phyloP scores from a whole-genome alignment of 1,140 invertebrate genomes.

The Orussus abietinus region DNA sequence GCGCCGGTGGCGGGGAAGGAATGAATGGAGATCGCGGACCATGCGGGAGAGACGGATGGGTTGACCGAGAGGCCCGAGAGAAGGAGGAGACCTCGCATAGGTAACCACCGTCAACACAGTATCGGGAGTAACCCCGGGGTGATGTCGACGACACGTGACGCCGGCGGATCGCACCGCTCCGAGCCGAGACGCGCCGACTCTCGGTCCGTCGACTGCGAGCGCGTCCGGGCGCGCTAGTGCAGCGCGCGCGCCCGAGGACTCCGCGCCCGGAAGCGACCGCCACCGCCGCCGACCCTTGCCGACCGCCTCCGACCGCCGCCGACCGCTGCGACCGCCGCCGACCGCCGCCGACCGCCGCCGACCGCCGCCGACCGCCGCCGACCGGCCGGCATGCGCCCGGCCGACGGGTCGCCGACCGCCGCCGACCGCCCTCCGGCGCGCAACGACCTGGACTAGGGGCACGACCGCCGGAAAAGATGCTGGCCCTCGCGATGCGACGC shows the following conservation, averaged over 20 bases:
- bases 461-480: conserved; percentile 52
- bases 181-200: conserved; percentile 22
- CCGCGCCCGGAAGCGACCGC: conserved; percentile 44
- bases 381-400: conserved; percentile 12
- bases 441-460: conserved; percentile 27
- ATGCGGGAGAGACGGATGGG: conserved; percentile 35
- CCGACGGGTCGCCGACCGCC: no score
- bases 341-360: conserved; percentile 25
- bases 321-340: conserved; percentile 21
- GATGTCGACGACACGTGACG: conserved; percentile 49
- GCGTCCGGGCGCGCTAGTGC: conserved; percentile 20
- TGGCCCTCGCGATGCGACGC: conserved; percentile 52
- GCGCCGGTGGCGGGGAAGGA: conserved; percentile 17
- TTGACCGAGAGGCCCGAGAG: conserved; percentile 13
- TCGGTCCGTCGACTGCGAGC: conserved; percentile 21
- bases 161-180: conserved; percentile 36
- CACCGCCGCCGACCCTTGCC: conserved; percentile 48
- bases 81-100: conserved; percentile 17
- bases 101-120: conserved; percentile 26
- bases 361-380: conserved; percentile 1
- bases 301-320: conserved; percentile 10
- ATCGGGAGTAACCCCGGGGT: conserved; percentile 33
- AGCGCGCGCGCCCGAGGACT: conserved; percentile 25
- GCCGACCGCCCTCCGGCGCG: no score
- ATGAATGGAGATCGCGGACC: conserved; percentile 46